Conservation (phyloP, 2,113 vertebrate genomes). For the Zosterops pallidus region DNA sequence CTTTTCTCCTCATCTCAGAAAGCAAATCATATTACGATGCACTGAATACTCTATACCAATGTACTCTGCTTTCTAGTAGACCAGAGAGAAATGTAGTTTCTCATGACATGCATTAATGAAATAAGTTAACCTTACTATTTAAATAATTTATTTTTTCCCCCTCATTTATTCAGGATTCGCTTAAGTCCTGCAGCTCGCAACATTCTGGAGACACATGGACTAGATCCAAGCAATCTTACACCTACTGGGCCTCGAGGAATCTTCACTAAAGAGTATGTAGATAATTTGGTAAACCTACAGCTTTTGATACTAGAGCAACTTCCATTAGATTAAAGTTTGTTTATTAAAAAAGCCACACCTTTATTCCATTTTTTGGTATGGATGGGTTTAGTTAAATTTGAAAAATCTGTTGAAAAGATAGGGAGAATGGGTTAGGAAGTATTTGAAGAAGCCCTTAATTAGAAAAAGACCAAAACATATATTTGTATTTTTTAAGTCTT, state of each 20-base stretch:
- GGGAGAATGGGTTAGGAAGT: not conserved
- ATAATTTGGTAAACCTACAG: not conserved
- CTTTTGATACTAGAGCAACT: not conserved
- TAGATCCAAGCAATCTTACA: slow-evolving; percentile 80
- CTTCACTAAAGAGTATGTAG: slow-evolving; percentile 94
- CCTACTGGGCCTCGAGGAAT: slow-evolving; percentile 89
- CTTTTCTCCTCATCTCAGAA: not conserved
- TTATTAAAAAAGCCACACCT: not conserved
- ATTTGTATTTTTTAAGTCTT: not conserved
- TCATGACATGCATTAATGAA: not conserved
- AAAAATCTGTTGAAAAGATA: not conserved
- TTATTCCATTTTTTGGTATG: not conserved
- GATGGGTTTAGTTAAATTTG: not conserved
- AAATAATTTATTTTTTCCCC: not conserved
- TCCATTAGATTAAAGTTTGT: not conserved
- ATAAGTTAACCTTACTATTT: not conserved
- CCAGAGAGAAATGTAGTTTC: not conserved
- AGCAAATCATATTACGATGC: not conserved
- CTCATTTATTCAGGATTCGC: slow-evolving; percentile 78
- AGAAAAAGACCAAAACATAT: too few relatives aligned
- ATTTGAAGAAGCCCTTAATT: not conserved
- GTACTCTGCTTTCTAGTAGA: not conserved
- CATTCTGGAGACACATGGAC: slow-evolving; percentile 85
- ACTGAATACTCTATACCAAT: not conserved
- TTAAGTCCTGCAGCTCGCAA: slow-evolving; percentile 93